Evolutionary conservation across 2,113 vertebrate genomes (phyloP).

Genomic region (Globicephala melas): DNA sequence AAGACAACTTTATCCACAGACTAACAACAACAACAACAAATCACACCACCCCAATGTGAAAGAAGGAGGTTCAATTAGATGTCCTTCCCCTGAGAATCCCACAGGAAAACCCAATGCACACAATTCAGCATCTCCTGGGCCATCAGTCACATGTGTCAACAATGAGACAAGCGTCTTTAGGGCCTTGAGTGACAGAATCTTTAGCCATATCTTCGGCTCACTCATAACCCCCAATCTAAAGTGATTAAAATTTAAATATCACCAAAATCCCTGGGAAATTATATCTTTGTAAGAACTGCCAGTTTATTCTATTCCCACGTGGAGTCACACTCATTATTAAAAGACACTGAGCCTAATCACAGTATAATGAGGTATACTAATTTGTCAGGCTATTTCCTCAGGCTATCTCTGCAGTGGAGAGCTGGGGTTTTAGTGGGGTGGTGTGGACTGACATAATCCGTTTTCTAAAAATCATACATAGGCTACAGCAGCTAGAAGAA

Average conservation of each 20-base stretch:
- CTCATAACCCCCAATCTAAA: conserved; percentile 39
- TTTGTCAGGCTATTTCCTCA: conserved; percentile 50
- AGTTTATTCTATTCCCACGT: conserved; percentile 38
- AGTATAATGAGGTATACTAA: conserved; percentile 52
- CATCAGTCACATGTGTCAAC: not conserved
- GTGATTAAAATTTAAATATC: conserved; percentile 67
- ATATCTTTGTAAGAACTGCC: conserved; percentile 57
- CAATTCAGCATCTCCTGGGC: not conserved
- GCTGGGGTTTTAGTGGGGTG: conserved; percentile 34
- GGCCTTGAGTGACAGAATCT: conserved; percentile 19
- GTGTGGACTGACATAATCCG: conserved; percentile 50
- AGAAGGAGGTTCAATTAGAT: not conserved
- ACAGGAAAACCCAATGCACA: not conserved
- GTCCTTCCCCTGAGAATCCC: not conserved
- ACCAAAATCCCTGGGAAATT: conserved; percentile 50
- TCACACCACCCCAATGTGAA: not conserved
- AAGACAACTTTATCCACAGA: conserved; percentile 13
- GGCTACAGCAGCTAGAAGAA: conserved; percentile 8
- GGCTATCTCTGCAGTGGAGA: conserved; percentile 62
- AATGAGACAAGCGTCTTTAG: conserved; percentile 1
- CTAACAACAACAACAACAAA: not conserved
- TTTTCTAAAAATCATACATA: conserved; percentile 62
- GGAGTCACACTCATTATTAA: conserved; percentile 61
- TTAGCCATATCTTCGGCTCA: conserved; percentile 18
- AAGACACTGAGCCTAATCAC: conserved; percentile 52